These are phyloP conservation scores for Pteropus alecto DNA, from an alignment of 2,113 vertebrate genomes.

Conservation along the genomic window DNA sequence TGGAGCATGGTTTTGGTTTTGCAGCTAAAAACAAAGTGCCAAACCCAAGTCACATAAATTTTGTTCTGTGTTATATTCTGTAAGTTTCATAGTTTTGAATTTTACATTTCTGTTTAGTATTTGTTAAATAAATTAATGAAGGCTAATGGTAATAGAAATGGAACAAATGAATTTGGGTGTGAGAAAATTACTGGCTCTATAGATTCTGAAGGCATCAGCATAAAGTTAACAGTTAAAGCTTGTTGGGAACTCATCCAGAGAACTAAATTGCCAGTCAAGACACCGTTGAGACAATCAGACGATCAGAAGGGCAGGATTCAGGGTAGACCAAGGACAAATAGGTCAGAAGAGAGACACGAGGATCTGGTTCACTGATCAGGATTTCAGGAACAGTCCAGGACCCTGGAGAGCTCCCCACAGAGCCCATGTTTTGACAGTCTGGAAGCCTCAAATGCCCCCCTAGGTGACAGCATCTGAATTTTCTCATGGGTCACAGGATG, in stretches of 20 bases:
- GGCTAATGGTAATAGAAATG: not conserved
- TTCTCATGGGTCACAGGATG: not conserved
- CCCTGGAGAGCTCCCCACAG: constrained; percentile 66
- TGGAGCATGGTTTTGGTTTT: not conserved
- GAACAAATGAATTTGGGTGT: not conserved
- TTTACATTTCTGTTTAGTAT: constrained; percentile 19
- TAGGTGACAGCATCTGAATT: not conserved
- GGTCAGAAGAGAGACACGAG: not conserved
- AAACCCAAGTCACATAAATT: not conserved
- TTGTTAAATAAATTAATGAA: constrained; percentile 13
- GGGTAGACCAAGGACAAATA: not conserved
- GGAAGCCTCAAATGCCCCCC: not conserved
- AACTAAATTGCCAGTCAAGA: constrained; percentile 35
- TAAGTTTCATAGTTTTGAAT: constrained; percentile 2
- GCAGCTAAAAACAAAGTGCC: not conserved
- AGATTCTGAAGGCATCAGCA: constrained; percentile 18
- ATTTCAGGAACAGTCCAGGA: constrained; percentile 51
- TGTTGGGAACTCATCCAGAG: not conserved
- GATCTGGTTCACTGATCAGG: not conserved
- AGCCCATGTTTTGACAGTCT: not conserved
- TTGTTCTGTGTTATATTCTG: not conserved
- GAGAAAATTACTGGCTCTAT: not conserved
- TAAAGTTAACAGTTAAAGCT: not conserved
- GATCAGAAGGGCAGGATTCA: not conserved
- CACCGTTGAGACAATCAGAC: not conserved